Percentiles rank a stretch among this genome's conserved stretches.
Evolutionary conservation across 1,140 invertebrate species (phyloP).

Genomic region (Sipha flava): DNA sequence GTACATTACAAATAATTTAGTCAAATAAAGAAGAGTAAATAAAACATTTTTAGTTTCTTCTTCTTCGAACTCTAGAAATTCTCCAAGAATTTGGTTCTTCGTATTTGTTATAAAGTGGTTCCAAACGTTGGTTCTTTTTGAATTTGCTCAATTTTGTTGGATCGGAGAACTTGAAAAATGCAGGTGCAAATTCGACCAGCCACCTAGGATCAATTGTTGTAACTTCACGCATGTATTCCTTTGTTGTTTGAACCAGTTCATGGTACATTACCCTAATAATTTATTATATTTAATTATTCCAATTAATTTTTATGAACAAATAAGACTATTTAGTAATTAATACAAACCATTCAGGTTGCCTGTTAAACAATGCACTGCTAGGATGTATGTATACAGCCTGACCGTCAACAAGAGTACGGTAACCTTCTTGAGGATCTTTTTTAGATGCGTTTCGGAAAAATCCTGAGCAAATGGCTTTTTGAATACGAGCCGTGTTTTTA

Average conservation of each 20-base stretch:
- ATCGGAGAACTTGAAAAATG: conserved; percentile 99
- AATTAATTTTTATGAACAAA: neutral
- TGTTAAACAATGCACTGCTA: conserved; percentile 92
- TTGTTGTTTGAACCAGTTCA: conserved; percentile 96
- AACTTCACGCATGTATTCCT: conserved; percentile 99
- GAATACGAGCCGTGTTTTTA: conserved; percentile 88
- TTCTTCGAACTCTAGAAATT: conserved; percentile 84
- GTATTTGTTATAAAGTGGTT: conserved; percentile 98
- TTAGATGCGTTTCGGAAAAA: conserved; percentile 99
- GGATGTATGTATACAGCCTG: conserved; percentile 99
- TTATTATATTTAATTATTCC: conserved; percentile 32
- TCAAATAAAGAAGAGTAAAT: neutral
- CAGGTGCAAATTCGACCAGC: conserved; percentile 97
- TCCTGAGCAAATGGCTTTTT: conserved; percentile 97
- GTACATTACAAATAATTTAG: neutral
- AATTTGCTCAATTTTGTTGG: conserved; percentile 97
- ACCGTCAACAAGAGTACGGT: conserved; percentile 92
- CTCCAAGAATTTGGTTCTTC: conserved; percentile 99
- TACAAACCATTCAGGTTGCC: conserved; percentile 89
- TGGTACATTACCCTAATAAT: conserved; percentile 89
- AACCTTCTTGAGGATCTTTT: conserved; percentile 98
- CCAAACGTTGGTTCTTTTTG: conserved; percentile 97
- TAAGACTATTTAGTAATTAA: neutral
- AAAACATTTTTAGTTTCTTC: conserved; percentile 59
- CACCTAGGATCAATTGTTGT: conserved; percentile 99